A percentile compares a stretch with the other conserved stretches of the same genome.
Conservation (phyloP, 2,888 invertebrate genomes). For the Isoperla grammatica region DNA sequence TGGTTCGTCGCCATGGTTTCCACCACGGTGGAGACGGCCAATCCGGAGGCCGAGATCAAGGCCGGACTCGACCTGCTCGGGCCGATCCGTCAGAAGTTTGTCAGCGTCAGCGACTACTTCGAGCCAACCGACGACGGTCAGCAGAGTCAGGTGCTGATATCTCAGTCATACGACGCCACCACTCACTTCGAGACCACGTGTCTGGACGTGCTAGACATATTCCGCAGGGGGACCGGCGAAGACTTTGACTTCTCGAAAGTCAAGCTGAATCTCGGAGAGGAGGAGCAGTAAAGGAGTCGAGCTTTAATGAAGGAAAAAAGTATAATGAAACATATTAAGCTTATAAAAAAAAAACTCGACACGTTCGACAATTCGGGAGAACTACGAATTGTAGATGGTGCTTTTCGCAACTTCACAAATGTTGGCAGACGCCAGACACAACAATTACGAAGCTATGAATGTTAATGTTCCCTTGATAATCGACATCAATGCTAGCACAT, state of each 20-base stretch:
- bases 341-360: no score
- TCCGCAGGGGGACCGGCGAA: constrained; percentile 91
- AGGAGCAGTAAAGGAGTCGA: constrained; percentile 82
- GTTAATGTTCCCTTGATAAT: no score
- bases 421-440: no score
- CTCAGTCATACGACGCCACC: constrained; percentile 96
- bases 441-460: no score
- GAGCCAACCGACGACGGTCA: constrained; percentile 87
- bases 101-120: constrained; percentile 75
- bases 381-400: no score
- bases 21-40: constrained; percentile 94
- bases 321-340: no score
- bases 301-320: no score
- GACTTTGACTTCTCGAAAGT: constrained; percentile 97
- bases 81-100: constrained; percentile 87
- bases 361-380: no score
- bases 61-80: constrained; percentile 90
- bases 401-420: no score
- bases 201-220: constrained; percentile 94
- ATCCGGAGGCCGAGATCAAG: constrained; percentile 92
- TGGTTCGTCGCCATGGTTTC: constrained; percentile 89
- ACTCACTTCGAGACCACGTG: constrained; percentile 99
- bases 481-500: no score
- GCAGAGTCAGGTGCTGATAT: constrained; percentile 91
- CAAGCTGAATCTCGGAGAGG: constrained; percentile 86